Evolutionary conservation across 2,888 invertebrate species (phyloP), one percentile per base, ranked within the genome.

Genomic region (Lasioglossum lativentre): DNA sequence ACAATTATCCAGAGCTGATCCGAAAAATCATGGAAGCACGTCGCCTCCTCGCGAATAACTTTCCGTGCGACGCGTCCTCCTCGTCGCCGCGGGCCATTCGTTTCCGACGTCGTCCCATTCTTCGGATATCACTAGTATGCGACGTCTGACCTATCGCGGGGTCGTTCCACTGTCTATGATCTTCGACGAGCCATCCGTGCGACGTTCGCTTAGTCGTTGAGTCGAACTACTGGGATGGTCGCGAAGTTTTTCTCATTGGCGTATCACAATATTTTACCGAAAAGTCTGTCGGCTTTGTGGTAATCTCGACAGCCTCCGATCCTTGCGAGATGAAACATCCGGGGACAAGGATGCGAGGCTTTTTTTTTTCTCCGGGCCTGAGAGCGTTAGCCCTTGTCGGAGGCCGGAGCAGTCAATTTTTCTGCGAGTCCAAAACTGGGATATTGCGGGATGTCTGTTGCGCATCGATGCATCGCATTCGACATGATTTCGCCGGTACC

Each of bases 1-100:
- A 72, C 63, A 75, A 71, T 76, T 66, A 86, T 66, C 80, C 23
- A 63, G 70, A 23, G 56, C 75, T 52, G 80, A 73, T 79, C 63
- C 27, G 47, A 75, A 34, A 78, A 82, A 80, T 75, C 72, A 34
- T 42, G 75, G 74, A 68, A 66, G 42, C 71, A 78, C 42, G 70
- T 82, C 80, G 77, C 12, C 75, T 45, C 70, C 74, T 42, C 78
- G 59, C n/a, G 84, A 90, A 88, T 88, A 88, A 88, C 85, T 83
- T 66, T 86, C 85, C 86, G 82, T 16, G 75, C 23, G 23, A 84
- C 80, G 45, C 77, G 75, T 80, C 88, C 84, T 81, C 42, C 76
- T 66, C 80, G 74, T 75, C 45, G 73, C 85, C 68, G 76, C 56
- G 34, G 81, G 84, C 80, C 74, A 76, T 78, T 79, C 82, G 81